These are phyloP conservation scores for Oncorhynchus keta DNA, from an alignment of 2,113 vertebrate species.

Conservation along the genomic window DNA sequence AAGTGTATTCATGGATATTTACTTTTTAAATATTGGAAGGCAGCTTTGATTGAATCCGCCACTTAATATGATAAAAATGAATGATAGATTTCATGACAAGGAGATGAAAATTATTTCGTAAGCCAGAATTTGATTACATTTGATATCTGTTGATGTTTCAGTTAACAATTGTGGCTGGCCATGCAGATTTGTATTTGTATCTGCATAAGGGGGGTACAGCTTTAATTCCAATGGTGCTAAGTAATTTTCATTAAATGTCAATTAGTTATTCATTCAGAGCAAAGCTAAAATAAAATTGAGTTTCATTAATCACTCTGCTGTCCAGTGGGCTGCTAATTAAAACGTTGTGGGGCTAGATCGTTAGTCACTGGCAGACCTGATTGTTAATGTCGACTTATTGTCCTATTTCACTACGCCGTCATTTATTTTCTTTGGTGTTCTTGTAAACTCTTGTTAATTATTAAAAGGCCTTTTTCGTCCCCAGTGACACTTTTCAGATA, in stretches of 20 bases:
- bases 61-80: no score
- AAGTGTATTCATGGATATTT: no score
- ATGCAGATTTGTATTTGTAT: slow-evolving; percentile 52
- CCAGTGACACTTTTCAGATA: slow-evolving; percentile 68
- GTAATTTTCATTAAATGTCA: slow-evolving; percentile 85
- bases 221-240: slow-evolving; percentile 77
- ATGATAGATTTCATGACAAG: no score
- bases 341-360: slow-evolving; percentile 76
- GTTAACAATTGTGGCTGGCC: no score
- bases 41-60: no score
- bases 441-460: slow-evolving; percentile 80
- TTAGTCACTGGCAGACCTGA: slow-evolving; percentile 82
- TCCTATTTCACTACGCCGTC: slow-evolving; percentile 72
- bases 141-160: no score
- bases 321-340: slow-evolving; percentile 81
- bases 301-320: slow-evolving; percentile 80
- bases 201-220: slow-evolving; percentile 53
- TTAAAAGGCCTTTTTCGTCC: slow-evolving; percentile 71
- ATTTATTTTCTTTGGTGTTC: slow-evolving; percentile 82
- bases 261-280: slow-evolving; percentile 83
- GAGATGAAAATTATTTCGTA: no score
- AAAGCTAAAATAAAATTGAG: slow-evolving; percentile 81
- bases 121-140: no score
- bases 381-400: slow-evolving; percentile 82
- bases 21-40: no score